A percentile compares a stretch with the other conserved stretches of the same genome.
Conservation (phyloP, 2,888 invertebrate species). For the Esperia sulphurella region DNA sequence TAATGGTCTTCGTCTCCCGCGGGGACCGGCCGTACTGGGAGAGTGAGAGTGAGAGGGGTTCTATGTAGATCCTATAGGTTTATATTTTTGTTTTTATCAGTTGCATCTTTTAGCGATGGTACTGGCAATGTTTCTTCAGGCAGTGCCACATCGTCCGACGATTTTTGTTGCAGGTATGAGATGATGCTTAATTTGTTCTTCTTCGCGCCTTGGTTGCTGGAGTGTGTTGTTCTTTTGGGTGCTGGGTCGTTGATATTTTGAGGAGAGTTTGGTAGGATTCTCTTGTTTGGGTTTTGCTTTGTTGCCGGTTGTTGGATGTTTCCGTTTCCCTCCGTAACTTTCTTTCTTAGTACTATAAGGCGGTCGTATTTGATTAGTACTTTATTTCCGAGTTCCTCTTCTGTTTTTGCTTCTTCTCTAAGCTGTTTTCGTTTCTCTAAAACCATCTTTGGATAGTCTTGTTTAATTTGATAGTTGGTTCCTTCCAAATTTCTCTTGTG, state of each 20-base stretch:
- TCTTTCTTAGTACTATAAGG: not conserved
- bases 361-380: not conserved
- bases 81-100: not conserved
- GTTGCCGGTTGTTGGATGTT: no score
- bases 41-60: not conserved
- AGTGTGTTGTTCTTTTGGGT: no score
- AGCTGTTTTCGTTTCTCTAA: not conserved
- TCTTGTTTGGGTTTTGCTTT: not conserved
- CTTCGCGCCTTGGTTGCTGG: no score
- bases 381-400: not conserved
- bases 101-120: not conserved
- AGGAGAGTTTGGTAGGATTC: not conserved
- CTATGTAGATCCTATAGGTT: not conserved
- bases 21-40: slow-evolving; percentile 2
- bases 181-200: no score
- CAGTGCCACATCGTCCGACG: no score
- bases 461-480: not conserved
- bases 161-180: no score
- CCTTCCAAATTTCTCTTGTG: not conserved
- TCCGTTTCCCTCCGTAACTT: no score
- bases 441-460: not conserved
- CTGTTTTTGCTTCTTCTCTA: not conserved
- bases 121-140: not conserved
- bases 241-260: no score
- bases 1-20: not conserved